Percentiles rank a stretch among this genome's conserved stretches.
These are phyloP conservation scores for Mobula hypostoma DNA, from an alignment of 2,113 vertebrate genomes.

Conservation along the genomic window DNA sequence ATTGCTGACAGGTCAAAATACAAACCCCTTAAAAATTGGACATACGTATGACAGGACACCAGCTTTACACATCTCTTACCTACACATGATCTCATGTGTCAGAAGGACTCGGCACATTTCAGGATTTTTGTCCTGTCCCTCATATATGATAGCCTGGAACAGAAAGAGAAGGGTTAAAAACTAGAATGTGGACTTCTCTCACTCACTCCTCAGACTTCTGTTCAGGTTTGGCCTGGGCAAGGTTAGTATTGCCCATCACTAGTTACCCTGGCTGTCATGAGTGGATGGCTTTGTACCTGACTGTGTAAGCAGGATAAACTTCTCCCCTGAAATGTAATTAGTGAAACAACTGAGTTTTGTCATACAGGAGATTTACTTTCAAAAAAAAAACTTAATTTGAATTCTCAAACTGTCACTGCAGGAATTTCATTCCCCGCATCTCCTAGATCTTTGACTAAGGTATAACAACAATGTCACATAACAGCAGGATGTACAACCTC, in stretches of 20 bases:
- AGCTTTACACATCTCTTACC: slow-evolving; percentile 60
- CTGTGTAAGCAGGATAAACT: not conserved
- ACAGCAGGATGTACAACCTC: not conserved
- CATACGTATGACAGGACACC: too few relatives aligned
- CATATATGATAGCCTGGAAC: slow-evolving; percentile 83
- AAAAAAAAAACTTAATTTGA: not conserved
- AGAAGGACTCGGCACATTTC: slow-evolving; percentile 94
- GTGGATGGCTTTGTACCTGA: not conserved
- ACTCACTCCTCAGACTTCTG: not conserved
- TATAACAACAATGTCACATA: not conserved
- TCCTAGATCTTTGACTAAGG: not conserved
- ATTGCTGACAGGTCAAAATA: not conserved
- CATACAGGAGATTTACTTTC: not conserved
- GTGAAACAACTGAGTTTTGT: not conserved
- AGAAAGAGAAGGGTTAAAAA: slow-evolving; percentile 49
- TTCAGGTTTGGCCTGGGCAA: not conserved
- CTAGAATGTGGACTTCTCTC: not conserved
- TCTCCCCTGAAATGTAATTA: not conserved
- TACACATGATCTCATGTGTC: slow-evolving; percentile 98
- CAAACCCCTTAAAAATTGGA: not conserved
- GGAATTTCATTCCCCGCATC: not conserved
- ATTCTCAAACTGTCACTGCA: not conserved
- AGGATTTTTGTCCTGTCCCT: slow-evolving; percentile 96
- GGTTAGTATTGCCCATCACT: not conserved
- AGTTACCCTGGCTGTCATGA: not conserved